Evolutionary conservation across 2,113 vertebrate species (phyloP).

Genomic region (Pluvialis apricaria): DNA sequence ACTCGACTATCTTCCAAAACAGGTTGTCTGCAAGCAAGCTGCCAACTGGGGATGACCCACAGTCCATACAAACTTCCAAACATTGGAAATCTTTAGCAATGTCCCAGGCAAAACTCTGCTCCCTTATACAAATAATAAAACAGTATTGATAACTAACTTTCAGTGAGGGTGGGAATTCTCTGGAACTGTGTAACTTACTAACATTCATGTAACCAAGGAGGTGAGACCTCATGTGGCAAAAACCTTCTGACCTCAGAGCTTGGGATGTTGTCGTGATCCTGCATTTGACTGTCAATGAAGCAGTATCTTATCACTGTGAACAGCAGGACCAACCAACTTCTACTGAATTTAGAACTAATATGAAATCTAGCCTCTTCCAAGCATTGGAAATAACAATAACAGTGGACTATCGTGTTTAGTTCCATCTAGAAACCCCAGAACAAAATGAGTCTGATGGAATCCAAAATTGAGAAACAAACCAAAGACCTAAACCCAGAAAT

Average conservation of each 20-base stretch:
- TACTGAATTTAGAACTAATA: background rate
- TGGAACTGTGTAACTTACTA: background rate
- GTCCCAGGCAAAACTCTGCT: background rate
- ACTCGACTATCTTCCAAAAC: background rate
- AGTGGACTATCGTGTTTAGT: background rate
- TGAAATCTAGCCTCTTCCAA: background rate
- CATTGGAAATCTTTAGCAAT: background rate
- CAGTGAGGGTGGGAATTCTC: background rate
- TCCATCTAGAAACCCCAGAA: background rate
- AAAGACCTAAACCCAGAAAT: background rate
- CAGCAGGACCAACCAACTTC: background rate
- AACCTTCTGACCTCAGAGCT: background rate
- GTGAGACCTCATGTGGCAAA: background rate
- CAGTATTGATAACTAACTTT: background rate
- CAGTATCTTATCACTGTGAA: background rate
- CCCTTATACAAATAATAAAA: background rate
- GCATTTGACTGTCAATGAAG: background rate
- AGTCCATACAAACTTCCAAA: background rate
- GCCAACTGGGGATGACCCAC: background rate
- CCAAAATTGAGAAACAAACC: background rate
- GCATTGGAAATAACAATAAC: background rate
- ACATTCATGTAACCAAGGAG: background rate
- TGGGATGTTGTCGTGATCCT: background rate
- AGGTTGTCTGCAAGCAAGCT: background rate
- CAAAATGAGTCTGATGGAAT: background rate